Evolutionary conservation across 2,113 vertebrate species (phyloP), one percentile per base, ranked within the genome.

Genomic region (Onychostoma macrolepis): DNA sequence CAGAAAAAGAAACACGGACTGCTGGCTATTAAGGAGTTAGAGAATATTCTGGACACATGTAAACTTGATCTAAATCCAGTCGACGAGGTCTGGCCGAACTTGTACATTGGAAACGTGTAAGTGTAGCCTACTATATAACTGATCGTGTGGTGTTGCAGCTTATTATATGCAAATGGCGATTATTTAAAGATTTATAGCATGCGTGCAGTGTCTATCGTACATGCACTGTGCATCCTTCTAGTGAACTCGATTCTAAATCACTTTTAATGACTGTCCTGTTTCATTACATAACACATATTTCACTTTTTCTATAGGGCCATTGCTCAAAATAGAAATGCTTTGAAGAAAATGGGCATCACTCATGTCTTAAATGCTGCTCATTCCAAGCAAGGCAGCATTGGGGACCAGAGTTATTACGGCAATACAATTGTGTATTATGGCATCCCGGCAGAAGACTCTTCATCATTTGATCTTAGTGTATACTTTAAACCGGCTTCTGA

Each of bases 331-430:
- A 94, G 82, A 89, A 94, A 89, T 58, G 90, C 77, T 11, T 91
- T 96, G 85, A 86, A 91, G 88, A 94, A 94, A 72, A 86, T 96
- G 13, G 93, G 94, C 63, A 94, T 96, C 92, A 96, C 95, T 72
- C 96, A 96, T 85, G 91, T 96, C 24, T 90, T 96, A 87, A 96
- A 96, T 0, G 94, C 92, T 56, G 95, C 96, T 0, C 96, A 96
- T 0, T 95, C 95, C 38, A 97, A 96, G 84, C 94, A 95, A 17
- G 97, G 95, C 89, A 97, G 97, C 92, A 95, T 97, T 0, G 97
- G 97, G 10, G 92, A 96, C 77, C 96, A 97, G 86, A 94, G 95
- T 78, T 99, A 96, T 80, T 99, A 99, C 0, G 97, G 97, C 85
- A 90, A 93, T 6, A 91, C 92, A 12, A 95, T 94, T 72, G 80